Percentiles rank a stretch among this genome's conserved stretches.
Conservation (phyloP, 1,140 invertebrate species). For the Myzus persicae region DNA sequence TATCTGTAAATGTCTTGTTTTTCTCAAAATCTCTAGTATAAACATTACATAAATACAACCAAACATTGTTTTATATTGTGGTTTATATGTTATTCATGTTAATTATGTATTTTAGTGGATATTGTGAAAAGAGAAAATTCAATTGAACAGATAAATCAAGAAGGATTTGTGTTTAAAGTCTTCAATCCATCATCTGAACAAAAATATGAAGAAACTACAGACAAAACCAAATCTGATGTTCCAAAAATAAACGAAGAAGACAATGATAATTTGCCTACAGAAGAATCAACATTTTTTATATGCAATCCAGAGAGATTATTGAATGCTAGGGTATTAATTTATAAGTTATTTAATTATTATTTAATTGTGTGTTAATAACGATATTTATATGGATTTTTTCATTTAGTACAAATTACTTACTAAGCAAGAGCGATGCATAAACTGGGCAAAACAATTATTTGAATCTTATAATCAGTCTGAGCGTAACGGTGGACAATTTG, state of each 20-base stretch:
- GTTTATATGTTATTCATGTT: neutral
- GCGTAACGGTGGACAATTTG: neutral
- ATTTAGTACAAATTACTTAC: slow-evolving; percentile 39
- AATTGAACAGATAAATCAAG: slow-evolving; percentile 47
- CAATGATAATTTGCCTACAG: neutral
- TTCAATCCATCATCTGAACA: slow-evolving; percentile 29
- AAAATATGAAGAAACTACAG: neutral
- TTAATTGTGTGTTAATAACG: neutral
- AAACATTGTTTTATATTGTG: neutral
- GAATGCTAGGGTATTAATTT: neutral
- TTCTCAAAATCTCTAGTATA: neutral
- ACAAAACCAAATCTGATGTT: neutral
- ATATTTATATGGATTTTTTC: neutral
- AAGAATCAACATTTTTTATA: slow-evolving; percentile 34
- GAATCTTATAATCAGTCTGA: neutral
- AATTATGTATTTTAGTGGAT: neutral
- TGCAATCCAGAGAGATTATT: neutral
- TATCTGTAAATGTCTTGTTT: neutral
- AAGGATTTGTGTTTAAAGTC: slow-evolving; percentile 56
- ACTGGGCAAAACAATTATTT: slow-evolving; percentile 36
- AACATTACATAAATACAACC: neutral
- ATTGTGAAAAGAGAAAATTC: neutral
- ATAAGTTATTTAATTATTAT: neutral
- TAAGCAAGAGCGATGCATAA: neutral
- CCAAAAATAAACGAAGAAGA: slow-evolving; percentile 18